These are phyloP conservation scores for Zygothrica quintamaculata DNA, from an alignment of 2,888 invertebrate genomes.

Conservation along the genomic window DNA sequence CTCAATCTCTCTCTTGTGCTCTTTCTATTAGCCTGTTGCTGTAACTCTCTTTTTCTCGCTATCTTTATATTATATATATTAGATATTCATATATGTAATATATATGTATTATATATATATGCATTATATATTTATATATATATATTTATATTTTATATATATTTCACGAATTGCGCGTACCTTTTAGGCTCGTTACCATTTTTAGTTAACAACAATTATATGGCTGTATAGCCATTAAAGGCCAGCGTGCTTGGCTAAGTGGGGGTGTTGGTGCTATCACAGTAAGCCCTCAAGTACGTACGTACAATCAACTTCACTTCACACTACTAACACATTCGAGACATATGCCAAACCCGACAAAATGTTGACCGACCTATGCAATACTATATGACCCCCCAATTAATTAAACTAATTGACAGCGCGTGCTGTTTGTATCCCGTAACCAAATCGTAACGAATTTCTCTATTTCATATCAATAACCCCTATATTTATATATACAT, in stretches of 20 bases:
- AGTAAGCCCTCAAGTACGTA: slow-evolving; percentile 58
- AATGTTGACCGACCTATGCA: slow-evolving; percentile 63
- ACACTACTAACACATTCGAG: background rate
- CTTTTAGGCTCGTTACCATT: slow-evolving; percentile 64
- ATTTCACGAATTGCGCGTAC: slow-evolving; percentile 25
- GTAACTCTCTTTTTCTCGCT: slow-evolving; percentile 26
- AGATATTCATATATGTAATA: too few relatives aligned
- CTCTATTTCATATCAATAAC: slow-evolving; percentile 9
- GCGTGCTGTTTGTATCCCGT: slow-evolving; percentile 44
- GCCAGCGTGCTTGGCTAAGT: slow-evolving; percentile 36
- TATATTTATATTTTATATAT: too few relatives aligned
- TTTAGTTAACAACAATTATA: slow-evolving; percentile 70
- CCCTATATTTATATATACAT: slow-evolving; percentile 11
- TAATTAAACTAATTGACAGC: slow-evolving; percentile 72
- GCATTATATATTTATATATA: too few relatives aligned
- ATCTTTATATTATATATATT: too few relatives aligned
- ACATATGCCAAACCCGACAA: slow-evolving; percentile 32
- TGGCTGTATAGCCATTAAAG: slow-evolving; percentile 65
- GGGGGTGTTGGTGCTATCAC: slow-evolving; percentile 37
- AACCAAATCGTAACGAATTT: slow-evolving; percentile 40
- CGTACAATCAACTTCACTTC: slow-evolving; percentile 1
- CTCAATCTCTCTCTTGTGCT: slow-evolving; percentile 8
- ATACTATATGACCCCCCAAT: slow-evolving; percentile 66
- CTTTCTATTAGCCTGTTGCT: slow-evolving; percentile 11
- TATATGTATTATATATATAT: too few relatives aligned